Evolutionary conservation across 2,888 invertebrate genomes (phyloP).

Genomic region (Caradrina kadenii): DNA sequence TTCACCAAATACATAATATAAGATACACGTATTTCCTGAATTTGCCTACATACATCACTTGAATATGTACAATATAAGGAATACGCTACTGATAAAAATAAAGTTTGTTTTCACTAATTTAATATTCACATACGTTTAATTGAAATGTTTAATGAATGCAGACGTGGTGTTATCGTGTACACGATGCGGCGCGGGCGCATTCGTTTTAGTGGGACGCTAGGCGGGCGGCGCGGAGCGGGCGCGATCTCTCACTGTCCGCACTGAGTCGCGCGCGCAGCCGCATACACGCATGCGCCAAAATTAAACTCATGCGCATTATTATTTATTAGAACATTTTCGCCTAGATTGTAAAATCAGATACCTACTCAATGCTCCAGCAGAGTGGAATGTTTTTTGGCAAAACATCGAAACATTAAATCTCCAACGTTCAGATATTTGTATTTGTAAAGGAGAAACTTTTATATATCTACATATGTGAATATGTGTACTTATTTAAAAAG

Average conservation of each 20-base stretch:
- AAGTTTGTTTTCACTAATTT: constrained; percentile 20
- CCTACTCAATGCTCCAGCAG: constrained; percentile 67
- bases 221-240: constrained; percentile 61
- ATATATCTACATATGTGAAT: constrained; percentile 37
- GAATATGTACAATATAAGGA: constrained; percentile 7
- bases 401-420: constrained; percentile 71
- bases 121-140: constrained; percentile 58
- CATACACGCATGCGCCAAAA: constrained; percentile 70
- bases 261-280: constrained; percentile 57
- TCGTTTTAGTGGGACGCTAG: constrained; percentile 48
- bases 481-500: constrained; percentile 18
- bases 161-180: constrained; percentile 32
- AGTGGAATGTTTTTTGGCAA: constrained; percentile 78
- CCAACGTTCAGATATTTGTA: constrained; percentile 56
- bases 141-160: constrained; percentile 28
- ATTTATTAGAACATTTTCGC: constrained; percentile 85
- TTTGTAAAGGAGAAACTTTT: constrained; percentile 55
- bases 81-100: constrained; percentile 8
- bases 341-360: constrained; percentile 80
- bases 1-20: constrained; percentile 5
- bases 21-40: not conserved
- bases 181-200: constrained; percentile 53
- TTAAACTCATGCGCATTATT: constrained; percentile 81
- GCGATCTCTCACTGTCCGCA: constrained; percentile 73
- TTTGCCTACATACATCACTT: constrained; percentile 24